Evolutionary conservation across 2,113 vertebrate species (phyloP), one percentile per base, ranked within the genome.

Genomic region (Dicentrarchus labrax): DNA sequence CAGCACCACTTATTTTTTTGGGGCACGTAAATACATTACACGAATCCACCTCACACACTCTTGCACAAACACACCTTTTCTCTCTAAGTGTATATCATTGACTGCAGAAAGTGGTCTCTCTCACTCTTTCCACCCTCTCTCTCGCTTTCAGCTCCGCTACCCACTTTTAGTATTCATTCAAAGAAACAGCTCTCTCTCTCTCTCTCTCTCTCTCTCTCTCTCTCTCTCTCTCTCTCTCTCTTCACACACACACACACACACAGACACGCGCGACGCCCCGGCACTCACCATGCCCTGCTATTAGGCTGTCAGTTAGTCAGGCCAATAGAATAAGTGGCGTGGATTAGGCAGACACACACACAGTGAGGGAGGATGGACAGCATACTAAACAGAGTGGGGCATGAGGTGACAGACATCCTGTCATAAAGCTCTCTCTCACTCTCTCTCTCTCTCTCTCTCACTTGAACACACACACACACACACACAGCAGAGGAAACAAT

Each of bases 281-380:
- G 71, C 86, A 90, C 80, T 90, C 87, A 76, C 75, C 83, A 47
- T 80, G 80, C 69, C 71, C 87, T 53, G 72, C 84, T 78, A 92
- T 94, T 93, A 92, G 92, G 78, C 89, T 90, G 92, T 92, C 91
- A 91, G 86, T 93, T 92, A 90, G 91, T 87, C 90, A 75, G 85
- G 91, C 93, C 93, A 95, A 92, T 86, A 92, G 93, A 93, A 94
- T 92, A 94, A 93, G 91, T 88, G 86, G 61, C 30, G 77, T 78
- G 88, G 91, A 94, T 94, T 93, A 93, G 87, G 72, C 70, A 17
- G 38, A 79, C 85, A 60, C 76, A 78, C 82, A 86, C 77, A 82
- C 43, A 65, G 38, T 1, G n/a, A 48, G 61, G 72, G 59, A 72
- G 83, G 71, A 78, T 54, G 80, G 82, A 78, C 79, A 59, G 94